Evolutionary conservation across 2,797 vertebrate species (phyloP).

Genomic region (Acestrorhynchus altus): DNA sequence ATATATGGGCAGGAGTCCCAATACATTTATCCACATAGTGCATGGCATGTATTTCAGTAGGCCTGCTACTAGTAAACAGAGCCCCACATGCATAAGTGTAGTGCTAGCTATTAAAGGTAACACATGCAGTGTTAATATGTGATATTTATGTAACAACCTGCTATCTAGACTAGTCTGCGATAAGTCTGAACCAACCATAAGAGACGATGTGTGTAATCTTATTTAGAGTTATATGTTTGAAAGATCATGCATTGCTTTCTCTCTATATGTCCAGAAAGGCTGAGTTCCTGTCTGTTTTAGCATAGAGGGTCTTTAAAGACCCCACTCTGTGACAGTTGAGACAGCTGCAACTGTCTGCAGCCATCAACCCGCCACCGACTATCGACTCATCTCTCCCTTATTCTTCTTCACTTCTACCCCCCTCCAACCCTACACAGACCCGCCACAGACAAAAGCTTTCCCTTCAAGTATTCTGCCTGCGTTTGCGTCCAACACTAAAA

Average conservation of each 20-base stretch:
- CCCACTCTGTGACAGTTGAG: constrained; percentile 30
- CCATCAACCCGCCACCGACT: constrained; percentile 43
- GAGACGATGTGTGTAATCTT: no score
- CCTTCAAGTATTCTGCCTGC: constrained; percentile 55
- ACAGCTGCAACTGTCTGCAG: constrained; percentile 43
- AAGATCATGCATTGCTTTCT: not conserved
- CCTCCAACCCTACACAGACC: constrained; percentile 19
- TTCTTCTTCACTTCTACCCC: not conserved
- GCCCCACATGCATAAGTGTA: no score
- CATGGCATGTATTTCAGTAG: no score
- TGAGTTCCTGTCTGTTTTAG: constrained; percentile 12
- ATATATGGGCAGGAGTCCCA: no score
- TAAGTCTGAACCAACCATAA: no score
- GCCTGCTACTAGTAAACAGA: no score
- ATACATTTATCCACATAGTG: no score
- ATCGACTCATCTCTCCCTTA: constrained; percentile 32
- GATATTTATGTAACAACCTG: no score
- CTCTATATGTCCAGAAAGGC: not conserved
- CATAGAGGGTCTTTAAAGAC: constrained; percentile 35
- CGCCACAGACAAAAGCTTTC: constrained; percentile 47
- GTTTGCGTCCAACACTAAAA: constrained; percentile 45
- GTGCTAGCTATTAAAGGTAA: no score
- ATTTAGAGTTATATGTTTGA: constrained; percentile 6
- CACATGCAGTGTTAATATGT: no score
- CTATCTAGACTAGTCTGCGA: no score